Base-by-base conservation (phyloP, 2,797 vertebrate species). In the Sciaenops ocellatus region DNA sequence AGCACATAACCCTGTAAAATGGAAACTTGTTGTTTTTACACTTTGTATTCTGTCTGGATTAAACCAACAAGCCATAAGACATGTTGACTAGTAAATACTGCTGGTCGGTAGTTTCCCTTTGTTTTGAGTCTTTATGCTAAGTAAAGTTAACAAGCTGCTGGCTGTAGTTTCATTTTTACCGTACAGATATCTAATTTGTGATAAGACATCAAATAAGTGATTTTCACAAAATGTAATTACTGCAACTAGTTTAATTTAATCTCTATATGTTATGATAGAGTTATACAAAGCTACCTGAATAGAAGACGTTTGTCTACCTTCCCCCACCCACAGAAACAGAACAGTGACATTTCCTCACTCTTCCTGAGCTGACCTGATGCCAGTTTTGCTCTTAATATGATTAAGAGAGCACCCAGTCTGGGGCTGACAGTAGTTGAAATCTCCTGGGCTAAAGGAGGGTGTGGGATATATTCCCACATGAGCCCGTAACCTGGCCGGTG, bases 331-430 rank as follows among this genome's bases (percentile, higher is more conserved):
- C 55, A 50, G 55, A 79, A 54, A 84, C 42, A 50, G 63, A 51
- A 26, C 46, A 44, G 59, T 55, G 44, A 73, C 46, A 76, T 63
- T 73, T 77, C 52, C 48, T 79, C 56, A 11, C 55, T 66, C 63
- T 78, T 86, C 73, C 78, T 76, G 30, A 80, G 61, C 70, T 78
- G 85, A 79, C 73, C 76, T 83, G 74, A 85, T 87, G 82, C 82
- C 84, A 90, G 88, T 90, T 91, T 89, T 84, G 70, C 89, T 89
- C 83, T 89, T 88, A 91, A 90, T 69, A 94, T 94, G 93, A 95
- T 95, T 93, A 93, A 93, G 88, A 91, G 90, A 76, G 85, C 79
- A 76, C 86, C 83, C 76, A 84, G 86, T 83, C 90, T 85, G 63
- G 18, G 80, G 76, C 78, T 86, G 91, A 94, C 93, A 93, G 80